A percentile compares a stretch with the other conserved stretches of the same genome.
These are phyloP conservation scores for Megalurothrips usitatus DNA, from an alignment of 2,888 invertebrate genomes.

Conservation along the genomic window DNA sequence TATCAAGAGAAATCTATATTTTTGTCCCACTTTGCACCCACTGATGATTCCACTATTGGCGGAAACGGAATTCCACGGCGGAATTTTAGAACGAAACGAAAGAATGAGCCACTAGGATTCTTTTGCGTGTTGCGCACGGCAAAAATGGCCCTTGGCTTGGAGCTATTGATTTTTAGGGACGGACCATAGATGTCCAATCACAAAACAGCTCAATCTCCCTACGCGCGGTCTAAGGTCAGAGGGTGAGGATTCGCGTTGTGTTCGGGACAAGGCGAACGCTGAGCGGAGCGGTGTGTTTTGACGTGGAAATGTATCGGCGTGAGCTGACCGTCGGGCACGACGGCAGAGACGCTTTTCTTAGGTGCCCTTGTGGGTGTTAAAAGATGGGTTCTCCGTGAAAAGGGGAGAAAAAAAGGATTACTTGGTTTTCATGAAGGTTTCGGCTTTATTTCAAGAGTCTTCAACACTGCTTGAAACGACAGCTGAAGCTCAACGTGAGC, in stretches of 20 bases:
- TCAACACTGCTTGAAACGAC: not conserved
- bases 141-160: constrained; percentile 13
- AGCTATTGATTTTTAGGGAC: constrained; percentile 25
- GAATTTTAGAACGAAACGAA: constrained; percentile 18
- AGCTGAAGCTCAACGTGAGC: not conserved
- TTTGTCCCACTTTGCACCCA: not conserved
- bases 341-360: not conserved
- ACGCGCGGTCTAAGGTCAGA: constrained; percentile 18
- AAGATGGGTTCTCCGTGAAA: constrained; percentile 20
- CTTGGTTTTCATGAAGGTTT: not conserved
- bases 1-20: not conserved
- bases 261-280: not conserved
- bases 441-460: not conserved
- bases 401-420: not conserved
- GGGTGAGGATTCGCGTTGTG: constrained; percentile 18
- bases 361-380: not conserved
- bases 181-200: constrained; percentile 26
- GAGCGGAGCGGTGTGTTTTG: constrained; percentile 20
- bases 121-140: constrained; percentile 22
- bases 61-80: constrained; percentile 5
- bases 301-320: constrained; percentile 26
- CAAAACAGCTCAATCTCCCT: constrained; percentile 26
- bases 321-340: not conserved
- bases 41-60: not conserved
- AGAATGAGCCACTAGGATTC: constrained; percentile 24